Conservation (phyloP, 2,113 vertebrate species). For the Neotoma lepida region DNA sequence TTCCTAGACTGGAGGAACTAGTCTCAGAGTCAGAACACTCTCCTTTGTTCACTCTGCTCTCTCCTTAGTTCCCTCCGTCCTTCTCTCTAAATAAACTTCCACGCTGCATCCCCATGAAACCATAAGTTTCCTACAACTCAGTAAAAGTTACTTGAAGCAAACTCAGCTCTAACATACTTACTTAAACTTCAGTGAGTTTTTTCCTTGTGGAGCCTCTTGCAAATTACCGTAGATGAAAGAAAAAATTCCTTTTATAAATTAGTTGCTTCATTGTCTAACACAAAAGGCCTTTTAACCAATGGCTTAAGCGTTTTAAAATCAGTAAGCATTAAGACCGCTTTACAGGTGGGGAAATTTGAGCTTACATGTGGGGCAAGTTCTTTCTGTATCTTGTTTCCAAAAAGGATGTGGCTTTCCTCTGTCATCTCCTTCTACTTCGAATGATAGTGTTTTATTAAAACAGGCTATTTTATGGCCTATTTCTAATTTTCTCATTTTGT, state of each 20-base stretch:
- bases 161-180: background rate
- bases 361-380: background rate
- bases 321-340: background rate
- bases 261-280: constrained; percentile 19
- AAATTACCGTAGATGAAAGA: background rate
- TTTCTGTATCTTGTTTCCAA: constrained; percentile 24
- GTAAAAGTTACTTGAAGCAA: background rate
- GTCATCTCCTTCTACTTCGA: background rate
- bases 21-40: background rate
- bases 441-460: constrained; percentile 33
- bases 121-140: background rate
- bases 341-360: constrained; percentile 24
- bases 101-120: background rate
- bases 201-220: background rate
- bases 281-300: constrained; percentile 45
- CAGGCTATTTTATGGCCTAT: background rate
- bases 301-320: constrained; percentile 25
- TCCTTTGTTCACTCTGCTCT: constrained; percentile 14
- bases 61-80: constrained; percentile 8
- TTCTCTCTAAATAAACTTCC: background rate
- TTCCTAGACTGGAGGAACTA: background rate
- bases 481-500: constrained; percentile 55
- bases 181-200: background rate
- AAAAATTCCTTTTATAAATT: constrained; percentile 47
- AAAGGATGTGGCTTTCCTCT: background rate